Evolutionary conservation across 2,797 vertebrate species (phyloP).

Genomic region (Manis crassicaudata): DNA sequence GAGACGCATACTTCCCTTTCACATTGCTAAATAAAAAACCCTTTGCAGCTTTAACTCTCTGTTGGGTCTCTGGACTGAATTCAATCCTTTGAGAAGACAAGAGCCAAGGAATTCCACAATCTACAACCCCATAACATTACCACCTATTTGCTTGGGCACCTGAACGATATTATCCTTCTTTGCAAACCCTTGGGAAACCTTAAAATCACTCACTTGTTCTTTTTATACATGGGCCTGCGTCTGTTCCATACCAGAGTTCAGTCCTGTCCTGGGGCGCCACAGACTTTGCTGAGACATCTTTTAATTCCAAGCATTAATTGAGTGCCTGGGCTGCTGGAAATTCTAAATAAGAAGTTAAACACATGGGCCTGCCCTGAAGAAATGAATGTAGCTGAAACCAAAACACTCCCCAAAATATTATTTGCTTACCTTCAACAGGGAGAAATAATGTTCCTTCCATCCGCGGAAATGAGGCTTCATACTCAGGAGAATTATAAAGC

Average conservation of each 20-base stretch:
- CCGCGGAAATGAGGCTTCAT: conserved; percentile 88
- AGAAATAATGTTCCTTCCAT: conserved; percentile 86
- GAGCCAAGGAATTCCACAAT: too few relatives aligned
- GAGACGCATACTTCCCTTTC: too few relatives aligned
- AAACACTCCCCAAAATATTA: not conserved
- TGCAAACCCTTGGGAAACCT: not conserved
- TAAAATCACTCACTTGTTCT: not conserved
- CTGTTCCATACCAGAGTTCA: not conserved
- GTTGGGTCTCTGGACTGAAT: too few relatives aligned
- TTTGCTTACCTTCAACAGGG: conserved; percentile 82
- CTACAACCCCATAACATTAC: too few relatives aligned
- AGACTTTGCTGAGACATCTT: not conserved
- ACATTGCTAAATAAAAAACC: too few relatives aligned
- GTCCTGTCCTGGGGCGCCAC: not conserved
- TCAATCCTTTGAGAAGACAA: too few relatives aligned
- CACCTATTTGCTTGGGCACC: not conserved
- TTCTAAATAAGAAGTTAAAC: not conserved
- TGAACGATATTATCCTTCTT: not conserved
- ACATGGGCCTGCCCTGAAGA: not conserved
- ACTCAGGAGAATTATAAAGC: conserved; percentile 86
- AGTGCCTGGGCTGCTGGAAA: not conserved
- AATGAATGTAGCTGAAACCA: not conserved
- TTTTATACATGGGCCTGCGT: not conserved
- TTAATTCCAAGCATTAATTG: not conserved
- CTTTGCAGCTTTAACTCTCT: too few relatives aligned